phyloP scores from a whole-genome alignment of 2,888 invertebrate species.

The Macrosiphum euphorbiae region DNA sequence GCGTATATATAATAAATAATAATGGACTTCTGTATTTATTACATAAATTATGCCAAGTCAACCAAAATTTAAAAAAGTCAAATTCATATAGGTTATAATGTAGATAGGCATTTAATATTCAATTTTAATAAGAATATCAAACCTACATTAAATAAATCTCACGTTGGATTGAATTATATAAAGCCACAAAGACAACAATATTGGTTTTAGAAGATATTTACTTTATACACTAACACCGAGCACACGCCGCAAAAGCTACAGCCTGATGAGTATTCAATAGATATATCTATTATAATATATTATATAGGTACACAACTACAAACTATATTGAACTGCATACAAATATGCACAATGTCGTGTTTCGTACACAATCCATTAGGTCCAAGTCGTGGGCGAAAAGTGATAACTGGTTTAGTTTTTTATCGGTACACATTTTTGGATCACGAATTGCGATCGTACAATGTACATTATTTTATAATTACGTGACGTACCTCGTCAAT shows the following conservation, averaged over 20 bases:
- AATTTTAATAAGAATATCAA: background rate
- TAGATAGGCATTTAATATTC: background rate
- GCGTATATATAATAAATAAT: background rate
- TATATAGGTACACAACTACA: background rate
- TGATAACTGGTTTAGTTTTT: background rate
- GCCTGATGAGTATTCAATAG: background rate
- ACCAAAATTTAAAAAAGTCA: background rate
- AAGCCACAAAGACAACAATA: background rate
- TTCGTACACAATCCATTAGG: background rate
- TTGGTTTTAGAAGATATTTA: background rate
- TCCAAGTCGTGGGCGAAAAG: background rate
- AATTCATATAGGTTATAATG: background rate
- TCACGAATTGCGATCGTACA: background rate
- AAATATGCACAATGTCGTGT: background rate
- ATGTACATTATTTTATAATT: slow-evolving; percentile 4
- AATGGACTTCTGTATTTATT: no score
- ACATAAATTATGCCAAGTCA: background rate
- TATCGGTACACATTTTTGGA: background rate
- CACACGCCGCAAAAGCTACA: background rate
- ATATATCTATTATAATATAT: background rate
- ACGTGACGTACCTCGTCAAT: background rate
- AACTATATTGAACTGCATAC: background rate
- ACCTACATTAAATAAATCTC: background rate
- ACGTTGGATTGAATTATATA: background rate
- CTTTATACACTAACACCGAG: background rate